These are phyloP conservation scores for Chloropsis cyanopogon DNA, from an alignment of 2,113 vertebrate species.

Conservation along the genomic window DNA sequence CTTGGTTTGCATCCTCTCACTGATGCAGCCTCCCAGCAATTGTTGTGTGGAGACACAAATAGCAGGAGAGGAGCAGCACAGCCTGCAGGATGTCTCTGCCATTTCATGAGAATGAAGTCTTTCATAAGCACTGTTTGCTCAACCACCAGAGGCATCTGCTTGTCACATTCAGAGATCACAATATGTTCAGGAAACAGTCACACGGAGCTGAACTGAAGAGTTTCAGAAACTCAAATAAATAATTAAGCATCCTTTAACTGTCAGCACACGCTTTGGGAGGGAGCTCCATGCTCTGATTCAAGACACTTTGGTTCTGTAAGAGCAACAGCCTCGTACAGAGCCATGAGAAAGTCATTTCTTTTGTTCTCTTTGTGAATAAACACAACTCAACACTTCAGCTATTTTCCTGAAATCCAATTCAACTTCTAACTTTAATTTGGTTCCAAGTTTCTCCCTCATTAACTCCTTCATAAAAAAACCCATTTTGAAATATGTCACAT, in stretches of 20 bases:
- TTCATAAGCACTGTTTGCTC: conserved; percentile 4
- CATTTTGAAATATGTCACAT: background rate
- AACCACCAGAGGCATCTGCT: conserved; percentile 43
- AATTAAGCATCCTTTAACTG: background rate
- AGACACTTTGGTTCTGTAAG: background rate
- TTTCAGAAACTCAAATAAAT: conserved; percentile 22
- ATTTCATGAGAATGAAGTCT: conserved; percentile 23
- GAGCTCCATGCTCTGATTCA: background rate
- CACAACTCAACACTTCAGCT: conserved; percentile 15
- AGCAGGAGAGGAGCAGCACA: background rate
- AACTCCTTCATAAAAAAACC: background rate
- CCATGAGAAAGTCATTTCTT: conserved; percentile 26
- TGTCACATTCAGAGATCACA: conserved; percentile 34
- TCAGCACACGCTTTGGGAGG: background rate
- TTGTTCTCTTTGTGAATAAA: conserved; percentile 52
- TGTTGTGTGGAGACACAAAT: background rate
- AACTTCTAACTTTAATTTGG: conserved; percentile 29
- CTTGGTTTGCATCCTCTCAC: background rate
- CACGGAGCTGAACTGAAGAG: background rate
- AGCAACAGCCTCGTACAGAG: background rate
- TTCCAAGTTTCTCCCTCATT: conserved; percentile 41
- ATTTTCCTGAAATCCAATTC: conserved; percentile 19
- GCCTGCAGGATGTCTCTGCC: conserved; percentile 28
- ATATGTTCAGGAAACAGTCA: conserved; percentile 30
- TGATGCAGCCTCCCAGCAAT: background rate